Evolutionary conservation across 1,140 invertebrate genomes (phyloP), one percentile per base, ranked within the genome.

Genomic region (Drosophila sp.): DNA sequence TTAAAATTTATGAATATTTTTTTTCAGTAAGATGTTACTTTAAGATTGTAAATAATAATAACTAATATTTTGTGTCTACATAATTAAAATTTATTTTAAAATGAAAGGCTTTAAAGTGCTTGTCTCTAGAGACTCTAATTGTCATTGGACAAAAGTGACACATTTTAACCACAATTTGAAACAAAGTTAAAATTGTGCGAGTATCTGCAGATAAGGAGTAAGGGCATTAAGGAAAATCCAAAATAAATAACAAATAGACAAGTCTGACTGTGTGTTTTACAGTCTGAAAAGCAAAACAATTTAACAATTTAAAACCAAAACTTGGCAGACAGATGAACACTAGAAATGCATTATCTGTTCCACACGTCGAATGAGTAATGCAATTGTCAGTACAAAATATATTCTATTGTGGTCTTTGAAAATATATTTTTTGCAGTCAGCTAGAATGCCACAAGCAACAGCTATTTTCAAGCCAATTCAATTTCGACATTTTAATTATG

Each of bases 401-500:
- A 65, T 71, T 16, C 40, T 9, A 45, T 18, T 54, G 54, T 18
- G 61, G 61, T 54, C 16, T 38, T 5, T 16, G 38, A 27, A 45
- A 50, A 53, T 27, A 59, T 43, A 53, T 56, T 41, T 64, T 41
- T 64, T 45, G 14, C 29, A 66, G 29, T 48, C 50, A 62, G 21
- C n/a, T 62, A 14, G 8, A n/a, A 48, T 36, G n/a, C 58, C 58
- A 27, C 50, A 48, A 54, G 27, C 27, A 53, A 34, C 50, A 18
- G 50, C 41, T 43, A 36, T 64, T 58, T 41, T 34, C 3, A 40
- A 73, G 70, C 29, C 48, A 59, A 59, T 59, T 67, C 46, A 45
- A 54, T 69, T 62, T 56, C 41, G 25, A 62, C 65, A 62, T 69
- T 69, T 69, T 67, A 69, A 73, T 69, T 73, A 73, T 73, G 63